Evolutionary conservation across 2,797 vertebrate genomes (phyloP), one percentile per base, ranked within the genome.

Genomic region (Enteromius unitaeniatus): DNA sequence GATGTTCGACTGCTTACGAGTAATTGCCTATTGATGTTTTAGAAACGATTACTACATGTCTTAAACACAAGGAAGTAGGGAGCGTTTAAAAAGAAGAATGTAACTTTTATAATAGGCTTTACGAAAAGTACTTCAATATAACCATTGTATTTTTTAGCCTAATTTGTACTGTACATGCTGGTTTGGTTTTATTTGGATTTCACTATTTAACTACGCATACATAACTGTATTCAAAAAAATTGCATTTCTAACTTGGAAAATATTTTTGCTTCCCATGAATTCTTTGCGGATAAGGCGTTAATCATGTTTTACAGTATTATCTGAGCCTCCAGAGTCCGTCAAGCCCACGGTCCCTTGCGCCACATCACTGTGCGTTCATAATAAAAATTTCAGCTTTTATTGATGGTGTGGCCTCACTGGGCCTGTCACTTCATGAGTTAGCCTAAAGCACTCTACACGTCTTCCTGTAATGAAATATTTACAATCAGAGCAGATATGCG

Each of bases 401-500:
- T 84, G 82, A 84, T 70, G 82, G 65, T 37, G 40, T 70, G 53
- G 75, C 42, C 67, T 78, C 53, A 31, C 75, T 14, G 75, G 49
- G 42, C 73, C 84, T 42, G 60, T 82, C 74, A 79, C 77, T 51
- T 73, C 78, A 84, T 37, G 23, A 79, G 58, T 82, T 82, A 65
- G 60, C 79, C 62, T 72, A 77, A 86, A 86, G 84, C 78, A 67
- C 53, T 84, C 64, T 65, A 70, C 47, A 47, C 53, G 40, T 84
- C 65, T 65, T 82, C n/a, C 68, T 79, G 79, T 80, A 79, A 83
- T 88, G 53, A 86, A 86, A 84, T 88, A 88, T 84, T 88, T 79
- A 88, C 83, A 80, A 68, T 84, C 31, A 34, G 53, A 81, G 40
- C 45, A 37, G 37, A 83, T 83, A 53, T 79, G 84, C 53, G 77